Evolutionary conservation across 2,797 vertebrate genomes (phyloP).

Genomic region (Parambassis ranga): DNA sequence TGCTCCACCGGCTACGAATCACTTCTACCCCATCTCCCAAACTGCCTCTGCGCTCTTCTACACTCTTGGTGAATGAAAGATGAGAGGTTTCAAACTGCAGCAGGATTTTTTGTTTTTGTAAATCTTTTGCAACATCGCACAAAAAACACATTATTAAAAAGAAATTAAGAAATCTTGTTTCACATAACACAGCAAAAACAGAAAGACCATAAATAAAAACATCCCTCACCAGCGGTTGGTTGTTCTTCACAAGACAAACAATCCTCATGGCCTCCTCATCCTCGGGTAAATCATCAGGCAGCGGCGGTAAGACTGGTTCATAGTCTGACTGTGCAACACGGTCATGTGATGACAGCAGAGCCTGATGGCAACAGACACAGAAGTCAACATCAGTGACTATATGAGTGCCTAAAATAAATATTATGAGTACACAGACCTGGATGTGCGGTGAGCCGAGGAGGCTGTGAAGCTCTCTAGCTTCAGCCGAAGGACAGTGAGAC

Average conservation of each 20-base stretch:
- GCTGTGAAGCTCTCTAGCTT: conserved; percentile 82
- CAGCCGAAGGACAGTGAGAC: conserved; percentile 69
- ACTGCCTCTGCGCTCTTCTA: conserved; percentile 6
- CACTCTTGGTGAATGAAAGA: conserved; percentile 39
- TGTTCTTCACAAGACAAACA: conserved; percentile 93
- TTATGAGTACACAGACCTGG: conserved; percentile 69
- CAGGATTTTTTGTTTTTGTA: no score
- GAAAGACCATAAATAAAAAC: background rate
- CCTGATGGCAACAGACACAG: conserved; percentile 76
- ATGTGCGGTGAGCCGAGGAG: conserved; percentile 84
- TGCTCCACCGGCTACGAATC: conserved; percentile 54
- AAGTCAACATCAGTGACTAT: background rate
- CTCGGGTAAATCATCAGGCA: conserved; percentile 86
- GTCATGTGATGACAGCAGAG: conserved; percentile 88
- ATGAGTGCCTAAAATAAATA: background rate
- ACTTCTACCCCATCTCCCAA: background rate
- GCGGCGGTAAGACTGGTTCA: conserved; percentile 83
- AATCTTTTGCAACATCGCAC: no score
- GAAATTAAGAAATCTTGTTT: no score
- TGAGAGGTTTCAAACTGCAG: conserved; percentile 3
- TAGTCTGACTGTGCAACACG: conserved; percentile 88
- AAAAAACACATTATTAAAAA: no score
- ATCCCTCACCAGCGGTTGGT: conserved; percentile 87
- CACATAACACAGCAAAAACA: background rate
- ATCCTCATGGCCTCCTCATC: conserved; percentile 91